phyloP scores from a whole-genome alignment of 2,888 invertebrate species.

The Argyra leucocephala region DNA sequence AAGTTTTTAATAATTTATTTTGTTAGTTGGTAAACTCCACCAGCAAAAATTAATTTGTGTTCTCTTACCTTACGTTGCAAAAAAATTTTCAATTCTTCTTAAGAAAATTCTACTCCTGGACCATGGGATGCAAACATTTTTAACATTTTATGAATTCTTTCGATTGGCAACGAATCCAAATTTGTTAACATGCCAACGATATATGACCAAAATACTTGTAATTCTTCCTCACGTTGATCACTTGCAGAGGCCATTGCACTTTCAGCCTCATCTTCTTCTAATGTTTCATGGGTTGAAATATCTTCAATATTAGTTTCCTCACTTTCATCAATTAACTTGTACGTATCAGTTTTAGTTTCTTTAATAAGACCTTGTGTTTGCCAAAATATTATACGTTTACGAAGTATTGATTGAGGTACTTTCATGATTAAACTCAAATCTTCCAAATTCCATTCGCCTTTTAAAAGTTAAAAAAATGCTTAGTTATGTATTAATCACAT shows the following conservation, averaged over 20 bases:
- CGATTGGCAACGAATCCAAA: slow-evolving; percentile 79
- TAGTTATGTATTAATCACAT: too few relatives aligned
- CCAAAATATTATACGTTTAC: slow-evolving; percentile 87
- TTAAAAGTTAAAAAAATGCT: too few relatives aligned
- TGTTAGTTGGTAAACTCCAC: slow-evolving; percentile 79
- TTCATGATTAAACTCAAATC: slow-evolving; percentile 77
- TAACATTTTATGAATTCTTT: slow-evolving; percentile 90
- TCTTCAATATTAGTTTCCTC: slow-evolving; percentile 57
- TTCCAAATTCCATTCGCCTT: slow-evolving; percentile 77
- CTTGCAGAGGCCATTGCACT: slow-evolving; percentile 91
- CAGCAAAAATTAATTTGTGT: slow-evolving; percentile 74
- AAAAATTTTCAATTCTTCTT: slow-evolving; percentile 79
- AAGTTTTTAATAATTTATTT: too few relatives aligned
- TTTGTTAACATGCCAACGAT: slow-evolving; percentile 96
- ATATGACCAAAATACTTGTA: slow-evolving; percentile 93
- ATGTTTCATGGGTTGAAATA: slow-evolving; percentile 52
- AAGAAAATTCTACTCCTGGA: slow-evolving; percentile 77
- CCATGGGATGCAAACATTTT: slow-evolving; percentile 95
- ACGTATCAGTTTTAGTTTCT: slow-evolving; percentile 66
- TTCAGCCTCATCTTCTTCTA: slow-evolving; percentile 89
- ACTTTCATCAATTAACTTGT: slow-evolving; percentile 60
- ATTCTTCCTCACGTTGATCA: slow-evolving; percentile 86
- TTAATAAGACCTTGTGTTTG: slow-evolving; percentile 80
- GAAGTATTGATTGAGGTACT: slow-evolving; percentile 73
- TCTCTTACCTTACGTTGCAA: slow-evolving; percentile 87